Conservation (phyloP, 2,888 invertebrate species). For the Andrena marginata region DNA sequence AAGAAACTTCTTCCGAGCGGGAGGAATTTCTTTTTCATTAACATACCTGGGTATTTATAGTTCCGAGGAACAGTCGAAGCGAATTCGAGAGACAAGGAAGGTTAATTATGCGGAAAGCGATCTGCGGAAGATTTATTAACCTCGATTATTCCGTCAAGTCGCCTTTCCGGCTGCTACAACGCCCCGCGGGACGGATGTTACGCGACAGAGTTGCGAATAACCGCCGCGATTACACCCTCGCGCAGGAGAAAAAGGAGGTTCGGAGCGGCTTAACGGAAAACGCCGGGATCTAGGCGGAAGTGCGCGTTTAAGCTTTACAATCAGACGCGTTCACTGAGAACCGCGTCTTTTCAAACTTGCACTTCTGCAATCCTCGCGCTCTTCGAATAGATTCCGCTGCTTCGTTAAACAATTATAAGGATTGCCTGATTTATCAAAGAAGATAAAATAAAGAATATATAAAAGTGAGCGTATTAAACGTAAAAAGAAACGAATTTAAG, state of each 20-base stretch:
- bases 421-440: too few species aligned
- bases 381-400: too few species aligned
- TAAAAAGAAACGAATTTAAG: too few species aligned
- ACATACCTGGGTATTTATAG: too few species aligned
- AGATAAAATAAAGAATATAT: too few species aligned
- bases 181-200: constrained; percentile 32
- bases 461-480: too few species aligned
- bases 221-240: constrained; percentile 34
- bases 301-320: neutral
- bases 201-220: constrained; percentile 50
- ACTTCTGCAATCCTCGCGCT: neutral
- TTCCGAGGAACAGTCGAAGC: too few species aligned
- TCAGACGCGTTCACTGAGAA: neutral
- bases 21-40: too few species aligned
- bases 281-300: constrained; percentile 36
- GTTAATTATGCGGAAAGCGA: constrained; percentile 47
- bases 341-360: neutral
- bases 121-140: constrained; percentile 41
- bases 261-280: constrained; percentile 53
- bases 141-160: constrained; percentile 40
- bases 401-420: too few species aligned
- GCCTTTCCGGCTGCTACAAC: constrained; percentile 25
- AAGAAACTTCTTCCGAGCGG: too few species aligned
- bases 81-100: neutral
- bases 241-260: neutral